Evolutionary conservation across 53 echinoderm and acorn worm genomes (phyloP).

Genomic region (Echinarachnius parma): DNA sequence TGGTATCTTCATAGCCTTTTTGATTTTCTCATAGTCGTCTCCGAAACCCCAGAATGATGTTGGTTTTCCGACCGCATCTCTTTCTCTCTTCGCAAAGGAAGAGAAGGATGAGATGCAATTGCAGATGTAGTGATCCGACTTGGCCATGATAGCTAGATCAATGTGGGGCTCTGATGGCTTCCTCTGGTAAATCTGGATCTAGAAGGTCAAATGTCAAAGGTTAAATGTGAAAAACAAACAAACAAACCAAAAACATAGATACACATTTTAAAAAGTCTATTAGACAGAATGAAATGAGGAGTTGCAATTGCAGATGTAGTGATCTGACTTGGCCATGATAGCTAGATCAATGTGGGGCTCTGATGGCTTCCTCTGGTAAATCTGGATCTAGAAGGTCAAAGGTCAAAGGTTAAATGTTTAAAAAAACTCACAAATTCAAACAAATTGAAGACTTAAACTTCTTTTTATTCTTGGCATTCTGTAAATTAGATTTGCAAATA

Average conservation of each 20-base stretch:
- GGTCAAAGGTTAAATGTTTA: neutral
- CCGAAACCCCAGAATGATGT: conserved; percentile 90
- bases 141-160: conserved; percentile 86
- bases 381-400: conserved; percentile 54
- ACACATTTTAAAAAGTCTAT: too few relatives aligned
- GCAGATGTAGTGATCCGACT: conserved; percentile 91
- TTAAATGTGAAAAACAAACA: neutral
- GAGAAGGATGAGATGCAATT: conserved; percentile 94
- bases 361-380: conserved; percentile 56
- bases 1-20: neutral
- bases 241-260: neutral
- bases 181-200: conserved; percentile 71
- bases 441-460: too few relatives aligned
- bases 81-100: conserved; percentile 80
- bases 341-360: conserved; percentile 90
- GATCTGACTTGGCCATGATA: conserved; percentile 86
- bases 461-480: too few relatives aligned
- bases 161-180: conserved; percentile 75
- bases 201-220: neutral
- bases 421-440: too few relatives aligned
- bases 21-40: conserved; percentile 18
- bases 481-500: too few relatives aligned
- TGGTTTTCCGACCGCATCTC: conserved; percentile 65
- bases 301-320: conserved; percentile 91
- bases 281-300: too few relatives aligned